phyloP scores from a whole-genome alignment of 2,797 vertebrate species.

The Pampus argenteus region DNA sequence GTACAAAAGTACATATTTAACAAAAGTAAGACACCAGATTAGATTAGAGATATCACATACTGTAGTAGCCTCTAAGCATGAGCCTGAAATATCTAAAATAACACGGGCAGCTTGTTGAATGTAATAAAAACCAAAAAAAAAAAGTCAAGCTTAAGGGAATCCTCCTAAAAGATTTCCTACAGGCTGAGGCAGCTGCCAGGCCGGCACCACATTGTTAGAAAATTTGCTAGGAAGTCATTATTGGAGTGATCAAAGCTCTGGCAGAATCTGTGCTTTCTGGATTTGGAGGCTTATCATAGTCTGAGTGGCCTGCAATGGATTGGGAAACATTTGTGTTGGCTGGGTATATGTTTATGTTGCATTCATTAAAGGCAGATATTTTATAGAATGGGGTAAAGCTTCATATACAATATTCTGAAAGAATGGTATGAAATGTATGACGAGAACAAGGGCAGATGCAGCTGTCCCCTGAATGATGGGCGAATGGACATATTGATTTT shows the following conservation, averaged over 20 bases:
- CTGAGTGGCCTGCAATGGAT: slow-evolving; percentile 21
- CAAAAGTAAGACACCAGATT: neutral
- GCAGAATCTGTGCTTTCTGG: slow-evolving; percentile 55
- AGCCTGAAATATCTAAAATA: slow-evolving; percentile 13
- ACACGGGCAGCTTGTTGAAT: slow-evolving; percentile 12
- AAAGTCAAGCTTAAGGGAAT: slow-evolving; percentile 40
- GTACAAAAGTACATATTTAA: slow-evolving; percentile 2
- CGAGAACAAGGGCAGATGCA: neutral
- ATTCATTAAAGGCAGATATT: neutral
- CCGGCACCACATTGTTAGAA: slow-evolving; percentile 51
- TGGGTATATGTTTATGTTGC: neutral
- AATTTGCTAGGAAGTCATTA: slow-evolving; percentile 69
- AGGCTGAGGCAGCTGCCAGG: slow-evolving; percentile 44
- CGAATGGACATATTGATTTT: too few relatives aligned
- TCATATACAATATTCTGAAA: neutral
- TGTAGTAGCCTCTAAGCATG: neutral
- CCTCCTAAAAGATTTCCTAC: slow-evolving; percentile 46
- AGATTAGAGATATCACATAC: neutral
- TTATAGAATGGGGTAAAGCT: neutral
- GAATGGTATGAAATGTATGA: too few relatives aligned
- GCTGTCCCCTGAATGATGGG: neutral
- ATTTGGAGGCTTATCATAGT: slow-evolving; percentile 59
- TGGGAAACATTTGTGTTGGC: slow-evolving; percentile 23
- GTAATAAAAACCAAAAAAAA: slow-evolving; percentile 17
- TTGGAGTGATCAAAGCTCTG: slow-evolving; percentile 71